phyloP scores from a whole-genome alignment of 2,888 invertebrate genomes.

The Lithophane semibrunnea region DNA sequence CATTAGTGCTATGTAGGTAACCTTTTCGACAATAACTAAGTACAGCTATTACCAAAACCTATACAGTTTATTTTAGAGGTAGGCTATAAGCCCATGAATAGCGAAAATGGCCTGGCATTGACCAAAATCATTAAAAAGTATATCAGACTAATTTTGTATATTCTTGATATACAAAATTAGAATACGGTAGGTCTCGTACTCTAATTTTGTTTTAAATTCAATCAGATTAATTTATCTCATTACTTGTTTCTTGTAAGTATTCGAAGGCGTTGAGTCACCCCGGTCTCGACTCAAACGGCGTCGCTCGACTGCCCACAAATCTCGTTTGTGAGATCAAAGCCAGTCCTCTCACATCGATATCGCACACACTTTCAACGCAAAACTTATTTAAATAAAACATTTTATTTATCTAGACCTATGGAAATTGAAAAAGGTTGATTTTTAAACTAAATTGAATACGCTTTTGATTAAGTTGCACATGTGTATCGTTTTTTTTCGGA shows the following conservation, averaged over 20 bases:
- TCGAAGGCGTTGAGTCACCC: conserved; percentile 47
- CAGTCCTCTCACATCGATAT: conserved; percentile 57
- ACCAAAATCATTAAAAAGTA: not conserved
- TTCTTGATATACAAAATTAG: conserved; percentile 2
- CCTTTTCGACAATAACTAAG: too few relatives aligned
- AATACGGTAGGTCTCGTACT: not conserved
- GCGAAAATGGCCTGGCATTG: too few relatives aligned
- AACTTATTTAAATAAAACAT: conserved; percentile 74
- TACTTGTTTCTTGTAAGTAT: conserved; percentile 26
- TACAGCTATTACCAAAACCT: too few relatives aligned
- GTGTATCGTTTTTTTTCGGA: conserved; percentile 2
- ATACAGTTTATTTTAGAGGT: too few relatives aligned
- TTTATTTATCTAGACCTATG: conserved; percentile 43
- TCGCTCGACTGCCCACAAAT: conserved; percentile 68
- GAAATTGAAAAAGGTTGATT: conserved; percentile 30
- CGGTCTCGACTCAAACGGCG: conserved; percentile 26
- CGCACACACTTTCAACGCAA: conserved; percentile 63
- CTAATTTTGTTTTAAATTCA: not conserved
- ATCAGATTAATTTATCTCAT: conserved; percentile 25
- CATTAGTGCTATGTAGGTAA: too few relatives aligned
- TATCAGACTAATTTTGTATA: not conserved
- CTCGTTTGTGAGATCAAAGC: conserved; percentile 69
- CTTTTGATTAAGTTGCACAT: conserved; percentile 32
- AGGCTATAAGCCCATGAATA: too few relatives aligned
- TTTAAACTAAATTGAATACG: conserved; percentile 41